Evolutionary conservation across 1,140 invertebrate species (phyloP), one percentile per base, ranked within the genome.

Genomic region (Mamestra configurata): DNA sequence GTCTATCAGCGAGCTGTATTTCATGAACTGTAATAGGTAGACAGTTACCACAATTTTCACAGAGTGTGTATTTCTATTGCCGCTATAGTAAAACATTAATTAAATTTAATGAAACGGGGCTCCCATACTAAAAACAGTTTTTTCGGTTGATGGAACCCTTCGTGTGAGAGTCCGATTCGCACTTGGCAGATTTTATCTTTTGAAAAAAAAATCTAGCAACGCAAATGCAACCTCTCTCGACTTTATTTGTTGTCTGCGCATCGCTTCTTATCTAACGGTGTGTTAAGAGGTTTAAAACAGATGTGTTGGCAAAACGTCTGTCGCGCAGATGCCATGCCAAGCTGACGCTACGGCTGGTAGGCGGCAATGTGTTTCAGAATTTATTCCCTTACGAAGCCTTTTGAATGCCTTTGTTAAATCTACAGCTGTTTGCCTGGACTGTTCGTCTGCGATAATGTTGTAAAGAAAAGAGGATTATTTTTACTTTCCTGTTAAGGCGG

Each of bases 341-440:
- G 27, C 31, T 61, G 59, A 61, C 59, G 31, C 35, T n/a, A 13
- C 4, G 22, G 0, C n/a, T n/a, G 13, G 61, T 43, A 66, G 35
- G 37, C 61, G n/a, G 64, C 64, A 27, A 68, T 46, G 64, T 68
- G 40, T 49, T 46, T 7, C 37, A 40, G 11, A 20, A 46, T 68
- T 68, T 68, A 68, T 68, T 68, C 40, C 27, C 40, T 46, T 43
- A 49, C 37, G 31, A 46, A 37, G 64, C 64, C 10, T 68, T 46
- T 27, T 68, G 64, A 68, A 68, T 46, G 64, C 40, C 64, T 68
- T 68, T 68, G 64, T 68, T 46, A 68, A 68, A 68, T 68, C 64
- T 68, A 40, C 64, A 68, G 40, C 40, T 68, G 64, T 68, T 68
- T 68, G 13, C 64, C 15, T 68, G 20, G 35, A 20, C 31, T 64